These are phyloP conservation scores for Neogale vison DNA, from an alignment of 2,113 vertebrate species.

Conservation along the genomic window DNA sequence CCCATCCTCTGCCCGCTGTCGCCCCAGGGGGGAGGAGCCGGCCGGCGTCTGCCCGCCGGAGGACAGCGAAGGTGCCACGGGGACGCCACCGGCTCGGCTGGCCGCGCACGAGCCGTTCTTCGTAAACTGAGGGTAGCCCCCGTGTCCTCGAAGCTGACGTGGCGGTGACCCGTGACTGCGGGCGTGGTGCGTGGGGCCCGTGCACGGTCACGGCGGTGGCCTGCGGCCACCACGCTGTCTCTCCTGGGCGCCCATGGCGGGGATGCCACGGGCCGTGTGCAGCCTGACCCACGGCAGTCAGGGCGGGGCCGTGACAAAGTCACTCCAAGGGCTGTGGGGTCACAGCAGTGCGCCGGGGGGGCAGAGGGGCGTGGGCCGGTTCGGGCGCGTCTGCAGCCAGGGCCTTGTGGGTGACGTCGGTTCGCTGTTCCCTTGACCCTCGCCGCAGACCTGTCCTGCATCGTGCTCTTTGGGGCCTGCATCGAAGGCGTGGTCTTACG, in stretches of 20 bases:
- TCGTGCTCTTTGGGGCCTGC: slow-evolving; percentile 94
- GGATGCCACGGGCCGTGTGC: accelerated
- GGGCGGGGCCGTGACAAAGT: background rate
- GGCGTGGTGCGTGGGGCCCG: background rate
- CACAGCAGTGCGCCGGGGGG: accelerated
- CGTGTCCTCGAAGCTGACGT: accelerated
- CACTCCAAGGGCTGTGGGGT: background rate
- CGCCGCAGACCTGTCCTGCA: slow-evolving; percentile 89
- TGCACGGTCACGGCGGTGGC: background rate
- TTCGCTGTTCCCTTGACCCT: slow-evolving; percentile 72
- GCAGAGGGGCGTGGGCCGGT: background rate
- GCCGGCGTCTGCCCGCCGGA: accelerated
- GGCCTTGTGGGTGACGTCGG: accelerated
- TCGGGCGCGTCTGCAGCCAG: accelerated
- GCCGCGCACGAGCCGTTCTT: accelerated
- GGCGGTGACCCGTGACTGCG: accelerated
- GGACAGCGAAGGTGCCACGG: accelerated
- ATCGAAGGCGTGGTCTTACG: slow-evolving; percentile 96
- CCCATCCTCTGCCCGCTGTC: accelerated
- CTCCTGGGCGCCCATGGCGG: accelerated
- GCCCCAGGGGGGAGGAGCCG: background rate
- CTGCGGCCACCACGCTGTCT: background rate
- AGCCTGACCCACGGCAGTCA: no score
- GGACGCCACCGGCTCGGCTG: accelerated
- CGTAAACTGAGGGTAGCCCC: accelerated